Conservation (phyloP, 1,140 invertebrate species). For the Reticulitermes speratus region DNA sequence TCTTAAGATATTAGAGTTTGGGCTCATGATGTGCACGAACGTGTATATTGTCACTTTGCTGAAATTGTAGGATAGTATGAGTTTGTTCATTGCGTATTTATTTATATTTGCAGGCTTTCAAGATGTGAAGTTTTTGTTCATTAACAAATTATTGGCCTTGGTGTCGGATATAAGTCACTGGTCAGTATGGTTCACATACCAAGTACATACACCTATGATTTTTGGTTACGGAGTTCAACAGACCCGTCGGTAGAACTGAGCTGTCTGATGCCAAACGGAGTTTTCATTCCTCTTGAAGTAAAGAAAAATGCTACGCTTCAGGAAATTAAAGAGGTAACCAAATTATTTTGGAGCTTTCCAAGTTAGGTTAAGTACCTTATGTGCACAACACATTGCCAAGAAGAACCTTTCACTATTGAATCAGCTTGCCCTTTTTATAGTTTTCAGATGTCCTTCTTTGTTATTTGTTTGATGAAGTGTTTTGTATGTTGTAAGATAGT, state of each 20-base stretch:
- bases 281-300: slow-evolving; percentile 68
- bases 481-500: too few species aligned
- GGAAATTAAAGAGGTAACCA: slow-evolving; percentile 80
- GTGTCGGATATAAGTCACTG: background rate
- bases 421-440: too few species aligned
- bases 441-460: background rate
- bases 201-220: slow-evolving; percentile 60
- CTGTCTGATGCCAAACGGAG: slow-evolving; percentile 83
- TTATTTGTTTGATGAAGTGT: too few species aligned
- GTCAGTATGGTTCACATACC: slow-evolving; percentile 61
- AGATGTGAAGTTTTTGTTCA: background rate
- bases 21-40: background rate
- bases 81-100: background rate
- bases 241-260: slow-evolving; percentile 62
- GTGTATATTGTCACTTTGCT: background rate
- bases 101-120: background rate
- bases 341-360: slow-evolving; percentile 29
- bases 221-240: slow-evolving; percentile 61
- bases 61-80: too few species aligned
- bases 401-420: background rate
- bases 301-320: slow-evolving; percentile 70
- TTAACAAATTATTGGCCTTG: background rate
- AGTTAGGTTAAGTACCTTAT: background rate
- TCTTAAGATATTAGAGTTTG: background rate
- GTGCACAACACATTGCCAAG: background rate